phyloP scores from a whole-genome alignment of 2,113 vertebrate genomes.

The Thryonomys swinderianus region DNA sequence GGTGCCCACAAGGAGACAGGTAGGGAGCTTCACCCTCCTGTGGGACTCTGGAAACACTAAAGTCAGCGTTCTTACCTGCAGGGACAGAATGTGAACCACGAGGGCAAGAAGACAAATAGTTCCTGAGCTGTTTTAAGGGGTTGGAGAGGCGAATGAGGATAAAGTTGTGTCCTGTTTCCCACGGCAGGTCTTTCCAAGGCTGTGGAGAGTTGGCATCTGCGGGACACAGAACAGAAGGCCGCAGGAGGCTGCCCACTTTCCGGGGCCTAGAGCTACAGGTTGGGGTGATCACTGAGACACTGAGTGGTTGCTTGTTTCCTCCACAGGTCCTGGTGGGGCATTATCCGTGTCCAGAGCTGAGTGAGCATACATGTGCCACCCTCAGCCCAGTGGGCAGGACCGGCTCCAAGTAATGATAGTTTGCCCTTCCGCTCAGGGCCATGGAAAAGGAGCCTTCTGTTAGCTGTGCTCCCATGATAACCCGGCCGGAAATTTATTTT shows the following conservation, averaged over 20 bases:
- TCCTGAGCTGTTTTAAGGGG: neutral
- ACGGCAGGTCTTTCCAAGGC: neutral
- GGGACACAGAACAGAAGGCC: fast-evolving
- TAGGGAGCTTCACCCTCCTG: neutral
- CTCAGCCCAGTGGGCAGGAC: too few relatives aligned
- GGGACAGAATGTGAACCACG: neutral
- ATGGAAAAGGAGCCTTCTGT: constrained; percentile 45
- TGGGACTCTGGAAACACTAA: fast-evolving
- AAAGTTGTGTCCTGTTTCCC: neutral
- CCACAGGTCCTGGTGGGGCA: neutral
- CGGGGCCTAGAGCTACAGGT: fast-evolving
- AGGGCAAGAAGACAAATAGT: neutral
- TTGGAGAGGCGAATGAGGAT: fast-evolving
- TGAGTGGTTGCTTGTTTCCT: neutral
- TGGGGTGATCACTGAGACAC: fast-evolving
- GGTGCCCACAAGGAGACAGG: neutral
- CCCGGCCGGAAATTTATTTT: constrained; percentile 23
- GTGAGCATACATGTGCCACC: fast-evolving
- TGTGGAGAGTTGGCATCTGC: neutral
- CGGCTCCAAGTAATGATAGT: neutral
- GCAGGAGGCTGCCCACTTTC: neutral
- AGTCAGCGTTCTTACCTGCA: too few relatives aligned
- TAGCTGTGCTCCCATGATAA: constrained; percentile 44
- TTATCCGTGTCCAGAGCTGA: neutral
- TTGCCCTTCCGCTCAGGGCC: constrained; percentile 2